phyloP scores from a whole-genome alignment of 2,113 vertebrate species.

The Ailuropoda melanoleuca region DNA sequence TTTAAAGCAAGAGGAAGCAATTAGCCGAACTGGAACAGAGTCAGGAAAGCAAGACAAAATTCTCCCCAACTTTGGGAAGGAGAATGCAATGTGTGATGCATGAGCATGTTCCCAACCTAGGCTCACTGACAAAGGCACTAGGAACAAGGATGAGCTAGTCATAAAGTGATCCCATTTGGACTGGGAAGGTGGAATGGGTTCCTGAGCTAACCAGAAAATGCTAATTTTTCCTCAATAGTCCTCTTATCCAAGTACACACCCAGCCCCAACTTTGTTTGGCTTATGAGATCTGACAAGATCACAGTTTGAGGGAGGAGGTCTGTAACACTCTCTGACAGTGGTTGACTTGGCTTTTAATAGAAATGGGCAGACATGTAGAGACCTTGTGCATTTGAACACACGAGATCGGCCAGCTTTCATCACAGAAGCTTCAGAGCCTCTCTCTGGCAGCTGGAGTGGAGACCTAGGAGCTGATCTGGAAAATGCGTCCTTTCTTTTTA shows the following conservation, averaged over 20 bases:
- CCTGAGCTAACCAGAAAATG: background rate
- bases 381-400: slow-evolving; percentile 57
- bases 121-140: background rate
- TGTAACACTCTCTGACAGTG: slow-evolving; percentile 74
- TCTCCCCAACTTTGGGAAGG: slow-evolving; percentile 33
- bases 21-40: slow-evolving; percentile 65
- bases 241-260: slow-evolving; percentile 48
- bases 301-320: slow-evolving; percentile 66
- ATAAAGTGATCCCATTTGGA: background rate
- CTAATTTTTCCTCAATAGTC: slow-evolving; percentile 35
- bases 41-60: slow-evolving; percentile 50
- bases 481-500: slow-evolving; percentile 74
- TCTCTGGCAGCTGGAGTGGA: slow-evolving; percentile 72
- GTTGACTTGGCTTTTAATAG: slow-evolving; percentile 79
- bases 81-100: background rate
- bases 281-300: slow-evolving; percentile 80
- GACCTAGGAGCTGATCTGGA: slow-evolving; percentile 79
- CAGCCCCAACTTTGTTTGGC: slow-evolving; percentile 30
- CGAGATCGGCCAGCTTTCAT: slow-evolving; percentile 65
- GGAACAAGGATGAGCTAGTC: background rate
- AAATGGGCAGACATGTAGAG: slow-evolving; percentile 75
- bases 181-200: background rate
- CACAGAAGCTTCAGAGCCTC: slow-evolving; percentile 30
- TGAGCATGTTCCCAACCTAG: background rate
- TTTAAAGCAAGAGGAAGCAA: slow-evolving; percentile 68